A percentile compares a stretch with the other conserved stretches of the same genome.
phyloP scores from a whole-genome alignment of 2,888 invertebrate species.

The Tuta absoluta region DNA sequence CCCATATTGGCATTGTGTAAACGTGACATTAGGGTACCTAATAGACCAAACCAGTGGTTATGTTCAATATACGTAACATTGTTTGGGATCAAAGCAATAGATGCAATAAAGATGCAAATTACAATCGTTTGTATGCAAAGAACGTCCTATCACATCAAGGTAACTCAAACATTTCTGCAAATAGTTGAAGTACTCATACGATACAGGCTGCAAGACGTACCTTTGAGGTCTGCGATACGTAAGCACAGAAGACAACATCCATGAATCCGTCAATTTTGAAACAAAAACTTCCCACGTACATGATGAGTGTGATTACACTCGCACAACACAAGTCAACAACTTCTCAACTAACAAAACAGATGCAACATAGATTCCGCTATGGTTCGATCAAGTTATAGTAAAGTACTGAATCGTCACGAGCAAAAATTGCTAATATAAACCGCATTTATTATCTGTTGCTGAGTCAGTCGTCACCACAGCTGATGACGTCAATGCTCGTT shows the following conservation, averaged over 20 bases:
- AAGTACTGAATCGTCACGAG: conserved; percentile 49
- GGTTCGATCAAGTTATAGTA: conserved; percentile 22
- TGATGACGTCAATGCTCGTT: conserved; percentile 56
- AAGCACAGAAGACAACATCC: conserved; percentile 73
- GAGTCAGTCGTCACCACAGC: conserved; percentile 52
- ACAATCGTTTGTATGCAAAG: background rate
- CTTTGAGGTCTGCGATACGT: conserved; percentile 57
- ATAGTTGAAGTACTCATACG: background rate
- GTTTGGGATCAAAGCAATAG: conserved; percentile 5
- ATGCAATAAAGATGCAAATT: background rate
- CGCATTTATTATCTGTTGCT: conserved; percentile 44
- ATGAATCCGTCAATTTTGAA: conserved; percentile 68
- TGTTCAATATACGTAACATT: too few species aligned
- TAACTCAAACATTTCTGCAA: background rate
- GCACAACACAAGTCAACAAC: conserved; percentile 22
- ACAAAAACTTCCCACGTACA: conserved; percentile 66
- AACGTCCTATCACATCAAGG: background rate
- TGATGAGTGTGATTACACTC: conserved; percentile 38
- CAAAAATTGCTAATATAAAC: conserved; percentile 58
- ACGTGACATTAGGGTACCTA: too few species aligned
- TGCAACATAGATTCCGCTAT: background rate
- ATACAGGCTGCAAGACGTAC: conserved; percentile 39
- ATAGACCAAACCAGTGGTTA: too few species aligned
- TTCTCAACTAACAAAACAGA: background rate
- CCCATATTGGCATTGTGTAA: too few species aligned